Conservation (phyloP, 2,888 invertebrate species). For the Himalopsyche anomala region DNA sequence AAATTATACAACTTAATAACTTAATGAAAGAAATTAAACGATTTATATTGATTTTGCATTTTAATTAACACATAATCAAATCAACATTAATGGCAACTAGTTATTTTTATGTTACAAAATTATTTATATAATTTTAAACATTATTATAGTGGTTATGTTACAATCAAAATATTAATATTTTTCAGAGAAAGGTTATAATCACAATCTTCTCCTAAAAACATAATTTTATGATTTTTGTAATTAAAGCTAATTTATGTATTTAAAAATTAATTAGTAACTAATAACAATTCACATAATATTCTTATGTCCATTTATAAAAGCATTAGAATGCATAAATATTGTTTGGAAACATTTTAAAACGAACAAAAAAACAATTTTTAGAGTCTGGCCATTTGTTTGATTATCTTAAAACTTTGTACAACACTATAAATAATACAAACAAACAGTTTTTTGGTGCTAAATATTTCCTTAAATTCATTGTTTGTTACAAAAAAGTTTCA, state of each 20-base stretch:
- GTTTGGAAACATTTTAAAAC: slow-evolving; percentile 10
- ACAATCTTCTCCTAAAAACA: background rate
- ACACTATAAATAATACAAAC: slow-evolving; percentile 18
- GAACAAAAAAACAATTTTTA: background rate
- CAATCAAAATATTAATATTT: background rate
- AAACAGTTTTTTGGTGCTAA: slow-evolving; percentile 11
- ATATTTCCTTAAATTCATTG: background rate
- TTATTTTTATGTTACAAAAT: background rate
- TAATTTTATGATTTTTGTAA: background rate
- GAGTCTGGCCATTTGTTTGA: background rate
- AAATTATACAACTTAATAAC: background rate
- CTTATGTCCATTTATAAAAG: slow-evolving; percentile 1
- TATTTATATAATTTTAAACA: slow-evolving; percentile 6
- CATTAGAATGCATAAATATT: slow-evolving; percentile 21
- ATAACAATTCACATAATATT: slow-evolving; percentile 16
- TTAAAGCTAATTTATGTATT: slow-evolving; percentile 15
- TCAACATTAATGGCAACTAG: slow-evolving; percentile 30
- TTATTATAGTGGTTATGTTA: background rate
- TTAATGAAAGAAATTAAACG: background rate
- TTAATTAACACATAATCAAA: background rate
- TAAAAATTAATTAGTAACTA: background rate
- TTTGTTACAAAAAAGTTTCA: slow-evolving; percentile 14
- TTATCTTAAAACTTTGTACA: background rate
- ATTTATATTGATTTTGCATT: slow-evolving; percentile 4
- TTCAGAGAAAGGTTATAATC: background rate